phyloP scores from a whole-genome alignment of 2,888 invertebrate genomes.

The Empis livida region DNA sequence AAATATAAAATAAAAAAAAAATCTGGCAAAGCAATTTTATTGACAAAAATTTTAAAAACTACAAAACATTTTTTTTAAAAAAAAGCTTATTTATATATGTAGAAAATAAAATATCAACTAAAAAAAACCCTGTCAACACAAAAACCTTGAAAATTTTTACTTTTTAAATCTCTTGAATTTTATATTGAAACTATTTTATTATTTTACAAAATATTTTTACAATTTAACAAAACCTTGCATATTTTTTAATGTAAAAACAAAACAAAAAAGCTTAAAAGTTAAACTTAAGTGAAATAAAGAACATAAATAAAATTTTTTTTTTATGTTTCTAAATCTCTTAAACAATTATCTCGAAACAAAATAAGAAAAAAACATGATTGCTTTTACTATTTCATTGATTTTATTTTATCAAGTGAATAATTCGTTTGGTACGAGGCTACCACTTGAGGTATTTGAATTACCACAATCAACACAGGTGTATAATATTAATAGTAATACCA shows the following conservation, averaged over 20 bases:
- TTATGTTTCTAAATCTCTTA: not conserved
- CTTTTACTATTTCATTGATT: slow-evolving; percentile 17
- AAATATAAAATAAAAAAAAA: not conserved
- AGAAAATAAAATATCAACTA: not conserved
- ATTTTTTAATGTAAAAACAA: no score
- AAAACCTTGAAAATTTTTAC: not conserved
- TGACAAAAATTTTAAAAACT: not conserved
- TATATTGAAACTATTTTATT: no score
- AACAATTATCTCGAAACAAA: not conserved
- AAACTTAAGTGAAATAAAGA: slow-evolving; percentile 5
- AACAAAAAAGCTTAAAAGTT: not conserved
- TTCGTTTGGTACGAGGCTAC: slow-evolving; percentile 28
- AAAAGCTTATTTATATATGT: not conserved
- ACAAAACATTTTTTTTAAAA: no score
- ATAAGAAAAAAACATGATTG: slow-evolving; percentile 15
- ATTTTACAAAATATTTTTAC: no score
- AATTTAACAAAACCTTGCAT: not conserved
- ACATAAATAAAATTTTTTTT: no score
- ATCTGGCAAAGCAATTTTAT: not conserved
- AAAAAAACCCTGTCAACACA: not conserved
- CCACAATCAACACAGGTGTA: slow-evolving; percentile 15
- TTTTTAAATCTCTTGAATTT: not conserved
- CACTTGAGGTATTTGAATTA: slow-evolving; percentile 33
- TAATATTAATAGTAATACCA: slow-evolving; percentile 21
- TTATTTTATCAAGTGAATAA: slow-evolving; percentile 19